Evolutionary conservation across 30 jellyfish, hydroid and myxozoan species (phyloP).

Genomic region (Aurelia sp.): DNA sequence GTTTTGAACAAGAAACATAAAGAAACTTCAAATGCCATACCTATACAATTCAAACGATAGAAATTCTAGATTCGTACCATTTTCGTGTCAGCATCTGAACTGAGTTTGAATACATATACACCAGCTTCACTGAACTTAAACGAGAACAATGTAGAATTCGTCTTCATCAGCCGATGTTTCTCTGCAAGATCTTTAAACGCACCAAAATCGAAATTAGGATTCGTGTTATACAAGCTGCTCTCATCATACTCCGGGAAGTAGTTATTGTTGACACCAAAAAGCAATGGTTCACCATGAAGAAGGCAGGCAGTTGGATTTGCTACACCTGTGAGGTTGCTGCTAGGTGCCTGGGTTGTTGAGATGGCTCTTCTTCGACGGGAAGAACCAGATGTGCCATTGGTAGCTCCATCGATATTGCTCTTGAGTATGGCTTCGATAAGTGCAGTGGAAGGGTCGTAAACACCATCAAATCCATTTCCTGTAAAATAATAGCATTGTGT

Average conservation of each 20-base stretch:
- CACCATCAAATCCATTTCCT: constrained; percentile 82
- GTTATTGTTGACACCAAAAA: constrained; percentile 87
- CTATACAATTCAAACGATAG: no score
- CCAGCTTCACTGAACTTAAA: constrained; percentile 86
- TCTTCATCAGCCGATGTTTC: constrained; percentile 73
- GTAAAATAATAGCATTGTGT: neutral
- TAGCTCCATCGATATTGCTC: constrained; percentile 48
- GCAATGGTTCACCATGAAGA: constrained; percentile 71
- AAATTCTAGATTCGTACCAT: constrained; percentile 63
- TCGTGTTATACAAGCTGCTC: constrained; percentile 88
- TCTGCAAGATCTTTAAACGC: constrained; percentile 91
- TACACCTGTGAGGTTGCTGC: constrained; percentile 81
- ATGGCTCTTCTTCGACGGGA: constrained; percentile 81
- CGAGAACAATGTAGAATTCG: constrained; percentile 84
- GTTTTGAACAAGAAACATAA: no score
- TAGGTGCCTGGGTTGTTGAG: constrained; percentile 62
- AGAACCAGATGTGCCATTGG: constrained; percentile 1
- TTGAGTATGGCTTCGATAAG: constrained; percentile 50
- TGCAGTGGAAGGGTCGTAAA: constrained; percentile 82
- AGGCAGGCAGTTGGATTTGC: constrained; percentile 89
- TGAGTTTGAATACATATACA: constrained; percentile 89
- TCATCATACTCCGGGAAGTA: constrained; percentile 91
- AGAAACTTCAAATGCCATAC: no score
- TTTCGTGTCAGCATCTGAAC: constrained; percentile 62
- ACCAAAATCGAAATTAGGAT: constrained; percentile 90